Evolutionary conservation across 2,113 vertebrate species (phyloP).

Genomic region (Motacilla alba): DNA sequence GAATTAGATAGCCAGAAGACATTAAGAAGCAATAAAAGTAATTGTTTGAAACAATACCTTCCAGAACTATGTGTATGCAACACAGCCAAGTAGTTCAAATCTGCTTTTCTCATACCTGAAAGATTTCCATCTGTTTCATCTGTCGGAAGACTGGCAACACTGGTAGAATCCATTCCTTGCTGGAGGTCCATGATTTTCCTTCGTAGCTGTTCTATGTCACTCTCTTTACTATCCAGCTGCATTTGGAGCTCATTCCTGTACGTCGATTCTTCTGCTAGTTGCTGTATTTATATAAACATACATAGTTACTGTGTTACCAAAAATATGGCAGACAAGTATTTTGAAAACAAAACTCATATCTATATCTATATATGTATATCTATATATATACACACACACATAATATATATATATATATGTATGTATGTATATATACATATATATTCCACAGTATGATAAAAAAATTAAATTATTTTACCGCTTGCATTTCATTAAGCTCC

Average conservation of each 20-base stretch:
- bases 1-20: not conserved
- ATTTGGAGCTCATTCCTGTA: constrained; percentile 94
- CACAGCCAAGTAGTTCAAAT: not conserved
- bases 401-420: not conserved
- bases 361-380: not conserved
- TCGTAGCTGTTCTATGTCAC: constrained; percentile 93
- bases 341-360: not conserved
- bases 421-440: too few species aligned
- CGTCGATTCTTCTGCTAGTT: constrained; percentile 90
- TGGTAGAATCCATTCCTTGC: constrained; percentile 91
- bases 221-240: constrained; percentile 98
- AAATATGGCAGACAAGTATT: not conserved
- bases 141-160: constrained; percentile 87
- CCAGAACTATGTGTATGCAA: not conserved
- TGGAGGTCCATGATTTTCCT: constrained; percentile 91
- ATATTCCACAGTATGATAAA: not conserved
- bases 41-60: not conserved
- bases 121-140: constrained; percentile 92
- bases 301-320: not conserved
- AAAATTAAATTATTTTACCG: constrained; percentile 74
- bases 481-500: constrained; percentile 94
- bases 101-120: constrained; percentile 77
- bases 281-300: constrained; percentile 72
- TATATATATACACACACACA: not conserved
- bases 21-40: not conserved